Conservation (phyloP, 2,888 invertebrate genomes). For the Yponomeuta sedellus region DNA sequence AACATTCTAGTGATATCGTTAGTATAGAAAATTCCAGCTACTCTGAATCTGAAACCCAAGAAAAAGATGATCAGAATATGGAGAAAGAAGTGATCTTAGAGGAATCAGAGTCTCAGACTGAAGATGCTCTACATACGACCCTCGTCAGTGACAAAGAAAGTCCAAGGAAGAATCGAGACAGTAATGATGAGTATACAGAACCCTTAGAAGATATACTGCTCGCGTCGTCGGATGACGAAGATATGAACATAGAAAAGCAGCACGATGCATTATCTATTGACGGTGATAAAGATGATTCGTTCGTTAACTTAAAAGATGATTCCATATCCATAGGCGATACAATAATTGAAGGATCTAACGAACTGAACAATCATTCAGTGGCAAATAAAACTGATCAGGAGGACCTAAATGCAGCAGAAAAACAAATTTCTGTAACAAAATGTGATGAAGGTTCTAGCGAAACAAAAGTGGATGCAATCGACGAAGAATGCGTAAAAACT, state of each 20-base stretch:
- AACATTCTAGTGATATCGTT: conserved; percentile 41
- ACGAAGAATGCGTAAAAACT: background rate
- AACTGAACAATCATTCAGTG: background rate
- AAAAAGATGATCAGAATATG: background rate
- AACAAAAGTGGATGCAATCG: background rate
- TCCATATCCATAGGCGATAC: conserved; percentile 39
- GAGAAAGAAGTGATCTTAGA: background rate
- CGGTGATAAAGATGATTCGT: conserved; percentile 17
- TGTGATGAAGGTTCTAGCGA: background rate
- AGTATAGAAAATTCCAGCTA: conserved; percentile 68
- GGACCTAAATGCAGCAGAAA: background rate
- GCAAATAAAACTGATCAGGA: background rate
- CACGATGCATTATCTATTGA: background rate
- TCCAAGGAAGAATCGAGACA: conserved; percentile 18
- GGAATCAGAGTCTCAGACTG: background rate
- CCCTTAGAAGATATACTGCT: conserved; percentile 45
- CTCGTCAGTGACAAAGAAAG: conserved; percentile 3
- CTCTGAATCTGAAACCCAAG: conserved; percentile 28
- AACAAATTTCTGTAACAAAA: background rate
- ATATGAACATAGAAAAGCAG: conserved; percentile 20
- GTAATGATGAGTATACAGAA: conserved; percentile 36
- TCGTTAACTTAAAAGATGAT: conserved; percentile 41
- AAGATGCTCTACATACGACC: background rate
- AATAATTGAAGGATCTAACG: conserved; percentile 23
- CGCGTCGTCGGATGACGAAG: conserved; percentile 49